Evolutionary conservation across 1,140 invertebrate genomes (phyloP).

Genomic region (Globodera rostochiensis): DNA sequence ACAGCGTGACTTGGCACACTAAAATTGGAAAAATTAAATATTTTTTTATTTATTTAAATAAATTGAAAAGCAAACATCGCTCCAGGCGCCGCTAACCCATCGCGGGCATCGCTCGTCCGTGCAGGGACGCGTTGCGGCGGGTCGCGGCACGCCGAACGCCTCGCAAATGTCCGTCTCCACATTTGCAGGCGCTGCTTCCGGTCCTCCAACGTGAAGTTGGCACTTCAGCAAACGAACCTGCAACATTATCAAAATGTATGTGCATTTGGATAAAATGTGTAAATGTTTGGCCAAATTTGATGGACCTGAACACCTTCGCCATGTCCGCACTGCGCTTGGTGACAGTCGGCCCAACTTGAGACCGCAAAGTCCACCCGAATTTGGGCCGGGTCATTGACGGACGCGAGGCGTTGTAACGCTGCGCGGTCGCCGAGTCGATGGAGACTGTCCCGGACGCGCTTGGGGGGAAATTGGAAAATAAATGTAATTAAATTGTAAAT

Average conservation of each 20-base stretch:
- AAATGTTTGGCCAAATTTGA: constrained; percentile 5
- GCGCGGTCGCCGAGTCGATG: constrained; percentile 42
- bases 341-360: constrained; percentile 56
- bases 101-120: constrained; percentile 50
- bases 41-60: background rate
- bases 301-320: constrained; percentile 50
- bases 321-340: constrained; percentile 46
- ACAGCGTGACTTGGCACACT: constrained; percentile 51
- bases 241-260: constrained; percentile 11
- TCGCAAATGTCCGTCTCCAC: constrained; percentile 58
- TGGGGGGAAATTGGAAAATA: constrained; percentile 21
- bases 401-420: constrained; percentile 37
- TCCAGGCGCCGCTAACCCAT: constrained; percentile 59
- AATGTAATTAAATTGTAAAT: too few relatives aligned
- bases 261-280: too few relatives aligned
- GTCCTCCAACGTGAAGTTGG: constrained; percentile 40
- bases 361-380: constrained; percentile 53
- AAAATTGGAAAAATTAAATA: constrained; percentile 30
- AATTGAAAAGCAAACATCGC: constrained; percentile 17
- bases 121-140: constrained; percentile 52
- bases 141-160: constrained; percentile 49
- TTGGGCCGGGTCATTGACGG: constrained; percentile 35
- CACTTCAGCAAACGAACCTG: constrained; percentile 46
- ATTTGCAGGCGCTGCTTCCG: constrained; percentile 4
- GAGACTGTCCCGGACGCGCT: constrained; percentile 49